Percentiles rank a stretch among this genome's conserved stretches.
Evolutionary conservation across 2,888 invertebrate species (phyloP).

Genomic region (Drosophila anceps): DNA sequence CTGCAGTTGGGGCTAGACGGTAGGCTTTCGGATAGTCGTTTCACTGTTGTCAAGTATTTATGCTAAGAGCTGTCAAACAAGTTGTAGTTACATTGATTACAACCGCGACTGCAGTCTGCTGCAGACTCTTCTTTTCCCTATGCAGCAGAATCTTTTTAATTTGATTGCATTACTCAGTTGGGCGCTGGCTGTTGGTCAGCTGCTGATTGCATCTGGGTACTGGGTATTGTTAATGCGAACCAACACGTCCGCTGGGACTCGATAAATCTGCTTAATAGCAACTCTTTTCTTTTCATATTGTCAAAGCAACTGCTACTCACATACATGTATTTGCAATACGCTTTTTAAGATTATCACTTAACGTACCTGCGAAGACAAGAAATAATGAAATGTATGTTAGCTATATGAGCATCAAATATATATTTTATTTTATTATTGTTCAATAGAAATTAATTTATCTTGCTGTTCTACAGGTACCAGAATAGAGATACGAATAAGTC

Average conservation of each 20-base stretch:
- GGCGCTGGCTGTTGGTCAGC: slow-evolving; percentile 47
- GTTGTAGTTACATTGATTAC: slow-evolving; percentile 80
- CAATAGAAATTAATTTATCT: background rate
- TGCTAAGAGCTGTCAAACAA: slow-evolving; percentile 82
- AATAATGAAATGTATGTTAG: background rate
- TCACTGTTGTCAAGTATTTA: slow-evolving; percentile 72
- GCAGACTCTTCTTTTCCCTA: slow-evolving; percentile 14
- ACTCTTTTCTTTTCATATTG: slow-evolving; percentile 15
- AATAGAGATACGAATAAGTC: background rate
- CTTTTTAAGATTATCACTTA: slow-evolving; percentile 30
- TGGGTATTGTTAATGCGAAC: slow-evolving; percentile 23
- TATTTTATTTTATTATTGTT: background rate
- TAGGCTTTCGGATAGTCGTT: slow-evolving; percentile 32
- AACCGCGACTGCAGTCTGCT: slow-evolving; percentile 46
- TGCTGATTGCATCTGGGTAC: slow-evolving; percentile 48
- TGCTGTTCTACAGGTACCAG: background rate
- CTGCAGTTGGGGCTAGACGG: background rate
- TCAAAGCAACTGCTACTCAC: slow-evolving; percentile 16
- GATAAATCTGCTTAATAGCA: slow-evolving; percentile 17
- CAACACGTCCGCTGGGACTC: slow-evolving; percentile 36
- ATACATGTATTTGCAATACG: background rate
- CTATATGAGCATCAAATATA: background rate
- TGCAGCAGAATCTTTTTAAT: slow-evolving; percentile 53
- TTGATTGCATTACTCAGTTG: slow-evolving; percentile 69
- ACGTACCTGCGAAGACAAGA: slow-evolving; percentile 51